A percentile compares a stretch with the other conserved stretches of the same genome.
Evolutionary conservation across 1,140 invertebrate species (phyloP).

Genomic region (Sitobion miscanthi): DNA sequence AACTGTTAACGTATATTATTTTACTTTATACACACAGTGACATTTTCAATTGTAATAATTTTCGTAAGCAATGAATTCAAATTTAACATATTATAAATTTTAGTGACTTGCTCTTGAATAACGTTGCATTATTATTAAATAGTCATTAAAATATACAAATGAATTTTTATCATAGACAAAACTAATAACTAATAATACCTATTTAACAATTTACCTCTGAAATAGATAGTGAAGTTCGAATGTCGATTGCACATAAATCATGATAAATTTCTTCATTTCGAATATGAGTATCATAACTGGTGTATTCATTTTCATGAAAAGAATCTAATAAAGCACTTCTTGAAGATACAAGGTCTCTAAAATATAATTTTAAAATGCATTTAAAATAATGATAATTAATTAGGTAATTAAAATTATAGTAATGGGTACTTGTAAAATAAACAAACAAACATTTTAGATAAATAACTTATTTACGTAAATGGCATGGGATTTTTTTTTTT

Average conservation of each 20-base stretch:
- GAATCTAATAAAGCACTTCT: conserved; percentile 51
- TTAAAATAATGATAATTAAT: not conserved
- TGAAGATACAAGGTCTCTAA: conserved; percentile 49
- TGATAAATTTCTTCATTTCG: conserved; percentile 83
- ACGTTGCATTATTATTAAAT: not conserved
- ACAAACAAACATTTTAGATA: not conserved
- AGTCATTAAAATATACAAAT: not conserved
- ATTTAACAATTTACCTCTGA: conserved; percentile 53
- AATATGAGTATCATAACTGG: conserved; percentile 71
- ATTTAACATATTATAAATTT: no score
- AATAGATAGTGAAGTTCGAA: conserved; percentile 54
- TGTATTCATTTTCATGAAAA: conserved; percentile 65
- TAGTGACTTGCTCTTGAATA: no score
- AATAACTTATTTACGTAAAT: not conserved
- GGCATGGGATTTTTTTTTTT: not conserved
- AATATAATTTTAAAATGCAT: not conserved
- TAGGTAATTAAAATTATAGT: not conserved
- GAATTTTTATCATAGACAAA: not conserved
- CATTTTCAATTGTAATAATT: no score
- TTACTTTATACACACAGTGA: no score
- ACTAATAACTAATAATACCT: not conserved
- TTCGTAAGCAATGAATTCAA: no score
- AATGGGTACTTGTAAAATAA: conserved; percentile 4
- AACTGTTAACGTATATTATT: no score
- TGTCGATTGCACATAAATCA: conserved; percentile 74